Percentiles rank a stretch among this genome's conserved stretches.
Evolutionary conservation across 2,113 vertebrate genomes (phyloP).

Genomic region (Elephantulus edwardii): DNA sequence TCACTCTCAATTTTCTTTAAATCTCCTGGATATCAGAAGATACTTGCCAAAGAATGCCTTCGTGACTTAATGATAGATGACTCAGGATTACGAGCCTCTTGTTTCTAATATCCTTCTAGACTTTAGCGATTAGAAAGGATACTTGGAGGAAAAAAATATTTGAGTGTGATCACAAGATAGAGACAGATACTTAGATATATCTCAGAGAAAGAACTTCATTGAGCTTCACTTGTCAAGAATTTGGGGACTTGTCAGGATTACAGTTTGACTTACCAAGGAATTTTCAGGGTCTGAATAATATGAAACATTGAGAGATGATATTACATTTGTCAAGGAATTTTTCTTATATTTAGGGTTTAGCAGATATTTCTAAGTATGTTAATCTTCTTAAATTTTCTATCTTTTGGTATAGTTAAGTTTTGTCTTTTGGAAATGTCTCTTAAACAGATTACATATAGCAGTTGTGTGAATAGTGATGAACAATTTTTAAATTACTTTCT

Average conservation of each 20-base stretch:
- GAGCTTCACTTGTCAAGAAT: background rate
- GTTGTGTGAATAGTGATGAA: background rate
- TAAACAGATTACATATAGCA: background rate
- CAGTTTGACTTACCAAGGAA: background rate
- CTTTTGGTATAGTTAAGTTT: background rate
- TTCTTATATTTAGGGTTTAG: background rate
- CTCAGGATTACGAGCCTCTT: slow-evolving; percentile 29
- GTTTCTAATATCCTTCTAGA: slow-evolving; percentile 24
- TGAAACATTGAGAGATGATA: background rate
- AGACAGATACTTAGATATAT: background rate
- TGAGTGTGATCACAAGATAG: background rate
- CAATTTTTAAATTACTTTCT: background rate
- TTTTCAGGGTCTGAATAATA: background rate
- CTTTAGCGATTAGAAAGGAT: slow-evolving; percentile 41
- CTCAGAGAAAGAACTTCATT: background rate
- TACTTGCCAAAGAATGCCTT: slow-evolving; percentile 33
- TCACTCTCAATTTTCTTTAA: slow-evolving; percentile 4
- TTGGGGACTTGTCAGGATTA: background rate
- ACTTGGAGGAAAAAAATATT: background rate
- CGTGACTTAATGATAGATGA: slow-evolving; percentile 13
- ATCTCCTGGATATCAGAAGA: background rate
- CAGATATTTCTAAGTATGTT: background rate
- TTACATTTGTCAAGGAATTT: background rate
- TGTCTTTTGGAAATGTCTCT: background rate
- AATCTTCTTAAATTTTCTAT: background rate